These are phyloP conservation scores for Neolamprologus cancellatus DNA, from an alignment of 2,113 vertebrate genomes.

Conservation along the genomic window DNA sequence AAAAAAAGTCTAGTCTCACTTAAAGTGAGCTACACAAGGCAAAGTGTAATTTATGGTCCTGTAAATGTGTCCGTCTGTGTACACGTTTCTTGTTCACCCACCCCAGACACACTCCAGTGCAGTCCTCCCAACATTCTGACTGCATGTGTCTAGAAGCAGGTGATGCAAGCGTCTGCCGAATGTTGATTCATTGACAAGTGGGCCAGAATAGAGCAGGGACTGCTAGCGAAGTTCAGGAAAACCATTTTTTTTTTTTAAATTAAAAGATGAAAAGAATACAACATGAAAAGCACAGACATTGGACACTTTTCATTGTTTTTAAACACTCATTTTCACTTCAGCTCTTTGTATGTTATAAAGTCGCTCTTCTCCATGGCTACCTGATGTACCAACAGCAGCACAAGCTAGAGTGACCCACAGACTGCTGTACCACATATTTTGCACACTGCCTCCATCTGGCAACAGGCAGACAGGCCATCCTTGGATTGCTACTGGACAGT, in stretches of 20 bases:
- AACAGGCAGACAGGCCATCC: neutral
- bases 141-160: neutral
- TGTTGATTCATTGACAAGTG: neutral
- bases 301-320: neutral
- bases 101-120: neutral
- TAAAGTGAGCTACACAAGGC: neutral
- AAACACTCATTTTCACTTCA: neutral
- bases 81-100: neutral
- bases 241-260: accelerated
- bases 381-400: neutral
- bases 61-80: neutral
- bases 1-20: neutral
- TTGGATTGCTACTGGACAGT: neutral
- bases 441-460: neutral
- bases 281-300: neutral
- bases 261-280: neutral
- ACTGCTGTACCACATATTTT: neutral
- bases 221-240: neutral
- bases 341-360: neutral
- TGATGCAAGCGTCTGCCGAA: neutral
- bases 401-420: neutral
- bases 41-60: neutral
- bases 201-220: neutral
- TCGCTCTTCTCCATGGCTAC: accelerated
- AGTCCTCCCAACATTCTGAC: neutral